Evolutionary conservation across 2,888 invertebrate species (phyloP), one percentile per base, ranked within the genome.

Genomic region (Malacosoma neustria): DNA sequence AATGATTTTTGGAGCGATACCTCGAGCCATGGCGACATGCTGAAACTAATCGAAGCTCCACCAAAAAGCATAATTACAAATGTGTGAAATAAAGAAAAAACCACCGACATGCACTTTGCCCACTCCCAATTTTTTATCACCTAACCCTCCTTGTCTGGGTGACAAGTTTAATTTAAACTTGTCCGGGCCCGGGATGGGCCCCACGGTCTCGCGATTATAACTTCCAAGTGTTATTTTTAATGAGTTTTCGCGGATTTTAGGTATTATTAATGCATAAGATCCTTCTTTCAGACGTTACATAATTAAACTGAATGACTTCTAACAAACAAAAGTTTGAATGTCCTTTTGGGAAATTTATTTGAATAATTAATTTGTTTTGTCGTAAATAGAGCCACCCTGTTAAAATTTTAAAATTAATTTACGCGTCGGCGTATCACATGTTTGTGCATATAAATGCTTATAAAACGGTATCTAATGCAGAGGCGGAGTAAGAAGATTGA

Each of bases 161-260:
- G 81, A 79, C 80, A 80, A 79, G 66, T 73, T 72, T 72, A 80
- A 81, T 80, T 80, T 79, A 81, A 81, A 77, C 61, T 80, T 79
- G 54, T 50, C 47, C 56, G 65, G 64, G 22, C 59, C 52, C 66
- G 59, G n/a, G 52, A 60, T 57, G 61, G 70, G 63, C 68, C 71
- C 22, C 64, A 57, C 51, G 56, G 57, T 50, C 57, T 57, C 49
- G 56, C 73, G 72, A 72, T 77, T 74, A 77, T 68, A 76, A 76
- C 65, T 80, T 77, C 54, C 50, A 71, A 75, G 69, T 74, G 79
- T 73, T 75, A 79, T 79, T 77, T 79, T 76, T 75, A 79, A 79
- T 74, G 77, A 77, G 69, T 74, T 80, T 72, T 67, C 61, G 57
- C 56, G 61, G 59, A 64, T 69, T 69, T 62, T 49, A 39, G 40